Percentiles rank a stretch among this genome's conserved stretches.
Conservation (phyloP, 1,140 invertebrate genomes). For the Drosophila nigromelanica region DNA sequence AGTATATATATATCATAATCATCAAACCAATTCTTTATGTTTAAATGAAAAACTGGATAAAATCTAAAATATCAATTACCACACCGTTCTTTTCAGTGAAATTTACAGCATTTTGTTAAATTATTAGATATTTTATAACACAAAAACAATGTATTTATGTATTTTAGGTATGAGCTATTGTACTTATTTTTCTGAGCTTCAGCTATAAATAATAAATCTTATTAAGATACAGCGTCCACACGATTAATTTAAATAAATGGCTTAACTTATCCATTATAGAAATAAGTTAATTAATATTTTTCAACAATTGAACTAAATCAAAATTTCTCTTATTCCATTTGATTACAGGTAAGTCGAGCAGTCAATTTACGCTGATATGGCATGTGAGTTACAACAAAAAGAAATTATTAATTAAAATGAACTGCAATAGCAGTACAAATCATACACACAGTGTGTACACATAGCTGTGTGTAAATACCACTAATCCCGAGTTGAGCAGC, state of each 20-base stretch:
- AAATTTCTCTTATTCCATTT: constrained; percentile 38
- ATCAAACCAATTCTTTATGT: not conserved
- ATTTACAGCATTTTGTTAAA: no score
- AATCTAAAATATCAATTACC: no score
- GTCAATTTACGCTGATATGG: constrained; percentile 41
- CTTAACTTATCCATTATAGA: not conserved
- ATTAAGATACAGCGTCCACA: constrained; percentile 28
- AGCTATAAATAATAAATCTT: constrained; percentile 14
- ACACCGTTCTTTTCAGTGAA: no score
- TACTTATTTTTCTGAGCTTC: not conserved
- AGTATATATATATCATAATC: no score
- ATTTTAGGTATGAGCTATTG: not conserved
- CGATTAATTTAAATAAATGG: constrained; percentile 1
- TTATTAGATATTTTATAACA: no score
- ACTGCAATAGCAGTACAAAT: constrained; percentile 45
- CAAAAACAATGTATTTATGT: no score
- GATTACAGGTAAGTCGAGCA: constrained; percentile 68
- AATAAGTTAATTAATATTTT: constrained; percentile 1
- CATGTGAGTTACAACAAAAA: constrained; percentile 24
- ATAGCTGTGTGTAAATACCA: constrained; percentile 57
- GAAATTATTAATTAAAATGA: constrained; percentile 73
- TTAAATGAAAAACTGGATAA: no score
- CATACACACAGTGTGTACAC: constrained; percentile 16
- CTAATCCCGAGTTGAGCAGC: constrained; percentile 76
- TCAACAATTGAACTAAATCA: constrained; percentile 47